Conservation (phyloP, 2,888 invertebrate genomes). For the Dicranocentrus wangi region DNA sequence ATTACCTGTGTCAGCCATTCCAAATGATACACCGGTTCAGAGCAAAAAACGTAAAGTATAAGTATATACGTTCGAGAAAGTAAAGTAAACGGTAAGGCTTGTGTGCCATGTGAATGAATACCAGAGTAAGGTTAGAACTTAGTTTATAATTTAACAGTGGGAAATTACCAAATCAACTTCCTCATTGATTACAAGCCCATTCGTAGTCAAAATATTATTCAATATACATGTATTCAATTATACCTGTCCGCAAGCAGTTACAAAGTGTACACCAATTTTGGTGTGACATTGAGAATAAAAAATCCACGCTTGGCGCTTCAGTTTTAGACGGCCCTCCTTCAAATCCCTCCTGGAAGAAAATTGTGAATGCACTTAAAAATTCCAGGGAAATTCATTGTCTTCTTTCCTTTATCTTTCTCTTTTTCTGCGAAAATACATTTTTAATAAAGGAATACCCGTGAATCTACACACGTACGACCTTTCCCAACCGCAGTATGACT, state of each 20-base stretch:
- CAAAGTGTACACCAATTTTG: constrained; percentile 7
- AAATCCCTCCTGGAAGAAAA: background rate
- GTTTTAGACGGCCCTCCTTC: background rate
- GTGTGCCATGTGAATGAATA: too few relatives aligned
- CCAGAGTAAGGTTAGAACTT: constrained; percentile 37
- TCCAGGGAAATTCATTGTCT: too few relatives aligned
- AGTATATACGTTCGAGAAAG: too few relatives aligned
- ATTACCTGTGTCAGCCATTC: constrained; percentile 59
- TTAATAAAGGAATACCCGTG: too few relatives aligned
- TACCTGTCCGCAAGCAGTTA: constrained; percentile 29
- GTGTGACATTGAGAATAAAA: constrained; percentile 20
- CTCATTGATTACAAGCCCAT: constrained; percentile 59
- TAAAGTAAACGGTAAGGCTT: too few relatives aligned
- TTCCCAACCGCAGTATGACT: too few relatives aligned
- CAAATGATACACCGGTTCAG: constrained; percentile 26
- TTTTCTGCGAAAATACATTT: too few relatives aligned
- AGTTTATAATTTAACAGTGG: constrained; percentile 62
- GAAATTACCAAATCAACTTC: constrained; percentile 63
- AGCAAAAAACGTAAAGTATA: background rate
- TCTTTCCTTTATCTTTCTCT: too few relatives aligned
- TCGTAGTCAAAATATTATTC: constrained; percentile 64
- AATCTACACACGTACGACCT: too few relatives aligned
- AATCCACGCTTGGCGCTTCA: background rate
- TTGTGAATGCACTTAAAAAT: too few relatives aligned
- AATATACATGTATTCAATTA: constrained; percentile 57